Evolutionary conservation across 2,888 invertebrate species (phyloP), one percentile per base, ranked within the genome.

Genomic region (Euspilapteryx auroguttella): DNA sequence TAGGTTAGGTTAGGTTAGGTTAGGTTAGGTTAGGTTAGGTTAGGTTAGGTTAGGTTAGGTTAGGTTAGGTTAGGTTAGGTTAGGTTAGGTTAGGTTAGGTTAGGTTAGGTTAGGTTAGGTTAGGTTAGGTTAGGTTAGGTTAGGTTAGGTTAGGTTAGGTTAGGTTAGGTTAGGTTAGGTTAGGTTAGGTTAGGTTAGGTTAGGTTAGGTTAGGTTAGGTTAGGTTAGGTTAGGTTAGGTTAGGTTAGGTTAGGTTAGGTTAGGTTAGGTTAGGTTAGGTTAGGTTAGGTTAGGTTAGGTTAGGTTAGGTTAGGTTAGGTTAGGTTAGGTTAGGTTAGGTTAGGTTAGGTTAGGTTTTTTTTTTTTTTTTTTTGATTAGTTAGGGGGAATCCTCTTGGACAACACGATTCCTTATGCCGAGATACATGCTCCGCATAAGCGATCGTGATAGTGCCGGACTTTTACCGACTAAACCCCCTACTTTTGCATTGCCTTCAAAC

Each of bases 181-280:
- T 40, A 40, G 40, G 40, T 40, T 40, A 38, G 40, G 40, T 40
- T 40, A 40, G 38, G 38, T 38, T 38, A 40, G 39, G 37, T 37
- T 39, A 39, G 37, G 39, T 39, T 39, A 36, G 37, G 37, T 32
- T 31, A 32, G 28, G 32, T 28, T 30, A 33, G 34, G 32, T 32
- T 31, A 35, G 33, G 35, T 30, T 33, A 28, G 31, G 31, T 31
- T 31, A 27, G 31, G 31, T 31, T 27, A 31, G 24, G 26, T 26
- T 26, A 26, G 26, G 30, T 26, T 25, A 14, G 27, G 15, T 27
- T 15, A n/a, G n/a, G n/a, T n/a, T n/a, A n/a, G n/a, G n/a, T n/a
- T n/a, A n/a, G 20, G 27, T 9, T 27, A 17, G 14, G 22, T 27
- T 31, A 27, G 27, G 31, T 27, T 31, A 24, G 27, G 31, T 23